phyloP scores from a whole-genome alignment of 2,888 invertebrate species.

The Pseudeuparius sepicola region DNA sequence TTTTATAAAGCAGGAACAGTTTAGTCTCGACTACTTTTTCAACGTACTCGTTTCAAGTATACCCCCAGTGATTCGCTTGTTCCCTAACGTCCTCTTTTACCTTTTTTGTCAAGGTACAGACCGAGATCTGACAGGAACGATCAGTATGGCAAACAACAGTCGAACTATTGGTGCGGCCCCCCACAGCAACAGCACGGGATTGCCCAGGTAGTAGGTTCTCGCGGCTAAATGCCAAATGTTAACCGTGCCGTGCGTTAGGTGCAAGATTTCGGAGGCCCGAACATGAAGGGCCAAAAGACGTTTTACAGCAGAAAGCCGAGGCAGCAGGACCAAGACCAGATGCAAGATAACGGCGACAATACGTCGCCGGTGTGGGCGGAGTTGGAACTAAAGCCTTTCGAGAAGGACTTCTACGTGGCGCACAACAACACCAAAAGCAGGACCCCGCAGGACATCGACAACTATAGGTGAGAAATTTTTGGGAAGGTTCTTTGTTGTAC shows the following conservation, averaged over 20 bases:
- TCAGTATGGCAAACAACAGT: constrained; percentile 38
- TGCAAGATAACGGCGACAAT: constrained; percentile 36
- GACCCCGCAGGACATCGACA: no score
- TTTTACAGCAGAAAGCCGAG: constrained; percentile 14
- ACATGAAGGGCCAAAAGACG: constrained; percentile 23
- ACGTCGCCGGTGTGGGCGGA: constrained; percentile 70
- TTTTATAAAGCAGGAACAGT: no score
- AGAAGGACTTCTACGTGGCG: constrained; percentile 87
- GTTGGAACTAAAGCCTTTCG: constrained; percentile 62
- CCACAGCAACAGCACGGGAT: no score
- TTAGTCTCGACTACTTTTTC: no score
- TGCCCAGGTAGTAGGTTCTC: no score
- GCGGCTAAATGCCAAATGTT: constrained; percentile 22
- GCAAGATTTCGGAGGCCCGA: constrained; percentile 42
- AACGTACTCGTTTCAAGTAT: no score
- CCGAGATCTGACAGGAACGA: constrained; percentile 41
- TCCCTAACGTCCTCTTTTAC: no score
- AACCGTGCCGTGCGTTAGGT: constrained; percentile 32
- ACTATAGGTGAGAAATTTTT: background rate
- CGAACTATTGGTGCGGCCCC: constrained; percentile 39
- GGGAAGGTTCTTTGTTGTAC: background rate
- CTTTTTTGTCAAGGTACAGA: no score
- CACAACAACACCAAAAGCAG: constrained; percentile 62
- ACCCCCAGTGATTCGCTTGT: no score
- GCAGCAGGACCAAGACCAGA: constrained; percentile 35